These are phyloP conservation scores for Nannoperca australis DNA, from an alignment of 2,797 vertebrate genomes.

Conservation along the genomic window DNA sequence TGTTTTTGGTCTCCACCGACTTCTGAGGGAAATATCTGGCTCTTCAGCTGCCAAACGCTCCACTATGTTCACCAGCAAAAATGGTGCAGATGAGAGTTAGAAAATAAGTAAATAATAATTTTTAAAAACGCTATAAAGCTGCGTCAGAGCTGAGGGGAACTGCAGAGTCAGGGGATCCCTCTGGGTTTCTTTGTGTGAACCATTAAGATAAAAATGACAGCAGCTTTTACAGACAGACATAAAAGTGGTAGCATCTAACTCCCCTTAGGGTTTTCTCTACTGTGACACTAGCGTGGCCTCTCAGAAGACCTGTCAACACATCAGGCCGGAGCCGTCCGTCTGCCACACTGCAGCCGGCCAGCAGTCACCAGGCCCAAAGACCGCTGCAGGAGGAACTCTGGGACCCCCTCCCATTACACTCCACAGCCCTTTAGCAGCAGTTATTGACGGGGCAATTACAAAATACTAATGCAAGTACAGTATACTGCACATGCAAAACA, in stretches of 20 bases:
- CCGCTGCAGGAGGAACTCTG: constrained; percentile 5
- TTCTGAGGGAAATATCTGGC: no score
- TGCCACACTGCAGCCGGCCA: constrained; percentile 8
- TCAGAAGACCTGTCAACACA: constrained; percentile 57
- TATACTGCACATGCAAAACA: neutral
- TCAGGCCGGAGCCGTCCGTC: constrained; percentile 33
- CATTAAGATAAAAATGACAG: no score
- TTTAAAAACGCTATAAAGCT: no score
- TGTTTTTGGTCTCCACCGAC: neutral
- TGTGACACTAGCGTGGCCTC: constrained; percentile 34
- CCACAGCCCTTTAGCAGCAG: constrained; percentile 21
- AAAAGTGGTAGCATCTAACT: neutral
- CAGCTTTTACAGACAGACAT: no score
- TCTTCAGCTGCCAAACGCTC: no score
- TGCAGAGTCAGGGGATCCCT: no score
- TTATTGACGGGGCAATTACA: constrained; percentile 22
- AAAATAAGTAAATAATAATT: no score
- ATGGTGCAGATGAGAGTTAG: no score
- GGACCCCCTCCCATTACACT: neutral
- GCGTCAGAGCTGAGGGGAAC: no score
- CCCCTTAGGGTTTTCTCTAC: constrained; percentile 22
- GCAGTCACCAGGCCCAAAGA: neutral
- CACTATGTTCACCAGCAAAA: no score
- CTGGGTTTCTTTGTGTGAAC: no score
- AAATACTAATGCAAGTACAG: neutral